A percentile compares a stretch with the other conserved stretches of the same genome.
Conservation (phyloP, 2,113 vertebrate genomes). For the Psilopogon haemacephalus region DNA sequence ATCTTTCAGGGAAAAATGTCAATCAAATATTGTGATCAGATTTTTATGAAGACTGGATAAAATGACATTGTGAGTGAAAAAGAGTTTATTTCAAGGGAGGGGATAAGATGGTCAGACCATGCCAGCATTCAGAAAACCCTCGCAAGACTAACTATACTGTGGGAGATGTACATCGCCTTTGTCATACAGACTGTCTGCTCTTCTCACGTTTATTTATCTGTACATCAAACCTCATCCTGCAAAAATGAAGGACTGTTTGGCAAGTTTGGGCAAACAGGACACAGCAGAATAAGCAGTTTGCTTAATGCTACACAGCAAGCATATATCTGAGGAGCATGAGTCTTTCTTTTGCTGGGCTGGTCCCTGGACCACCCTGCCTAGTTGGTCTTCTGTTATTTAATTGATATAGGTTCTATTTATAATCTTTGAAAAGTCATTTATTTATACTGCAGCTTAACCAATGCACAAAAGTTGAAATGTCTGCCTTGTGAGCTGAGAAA, state of each 20-base stretch:
- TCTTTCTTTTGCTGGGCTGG: neutral
- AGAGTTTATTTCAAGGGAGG: neutral
- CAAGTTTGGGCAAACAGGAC: neutral
- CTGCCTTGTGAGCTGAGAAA: neutral
- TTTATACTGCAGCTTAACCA: neutral
- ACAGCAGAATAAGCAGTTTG: neutral
- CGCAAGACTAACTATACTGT: neutral
- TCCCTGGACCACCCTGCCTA: neutral
- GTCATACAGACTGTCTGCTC: neutral
- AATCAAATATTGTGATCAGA: neutral
- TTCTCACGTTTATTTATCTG: neutral
- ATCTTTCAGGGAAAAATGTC: neutral
- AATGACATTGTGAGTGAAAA: neutral
- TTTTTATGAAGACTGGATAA: neutral
- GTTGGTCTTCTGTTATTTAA: neutral
- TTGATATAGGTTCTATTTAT: neutral
- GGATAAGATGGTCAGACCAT: neutral
- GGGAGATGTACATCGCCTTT: neutral
- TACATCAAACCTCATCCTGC: neutral
- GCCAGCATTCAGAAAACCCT: neutral
- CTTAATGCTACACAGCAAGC: neutral
- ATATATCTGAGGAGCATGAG: rapidly evolving
- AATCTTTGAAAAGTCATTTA: neutral
- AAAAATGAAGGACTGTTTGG: neutral
- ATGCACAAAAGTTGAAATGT: neutral